A percentile compares a stretch with the other conserved stretches of the same genome.
These are phyloP conservation scores for Diaphora mendica DNA, from an alignment of 2,888 invertebrate species.

Conservation along the genomic window DNA sequence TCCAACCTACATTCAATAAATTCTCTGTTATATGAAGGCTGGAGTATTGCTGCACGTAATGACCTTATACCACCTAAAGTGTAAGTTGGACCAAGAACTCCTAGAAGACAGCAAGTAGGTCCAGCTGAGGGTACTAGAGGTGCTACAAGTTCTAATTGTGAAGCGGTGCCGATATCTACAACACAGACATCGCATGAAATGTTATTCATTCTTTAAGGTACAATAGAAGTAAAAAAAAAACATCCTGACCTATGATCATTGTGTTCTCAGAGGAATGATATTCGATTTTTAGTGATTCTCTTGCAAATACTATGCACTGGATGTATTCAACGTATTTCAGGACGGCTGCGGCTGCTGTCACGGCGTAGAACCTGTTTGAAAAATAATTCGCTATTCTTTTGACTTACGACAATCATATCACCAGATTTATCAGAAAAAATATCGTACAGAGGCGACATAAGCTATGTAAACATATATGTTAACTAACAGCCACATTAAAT, in stretches of 20 bases:
- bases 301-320: conserved; percentile 91
- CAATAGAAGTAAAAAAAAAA: not conserved
- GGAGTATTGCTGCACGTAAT: conserved; percentile 92
- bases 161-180: conserved; percentile 93
- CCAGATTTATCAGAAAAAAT: not conserved
- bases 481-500: too few species aligned
- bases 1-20: conserved; percentile 90
- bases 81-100: conserved; percentile 78
- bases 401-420: not conserved
- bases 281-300: conserved; percentile 92
- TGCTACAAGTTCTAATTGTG: conserved; percentile 90
- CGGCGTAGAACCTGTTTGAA: conserved; percentile 91
- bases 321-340: conserved; percentile 94
- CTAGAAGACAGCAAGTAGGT: conserved; percentile 76
- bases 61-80: conserved; percentile 90
- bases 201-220: not conserved
- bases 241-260: conserved; percentile 91
- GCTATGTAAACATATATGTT: too few species aligned
- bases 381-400: not conserved
- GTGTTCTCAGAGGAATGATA: conserved; percentile 94
- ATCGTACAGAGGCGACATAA: too few species aligned
- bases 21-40: conserved; percentile 90
- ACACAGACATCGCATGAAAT: conserved; percentile 16
- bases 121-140: conserved; percentile 82
- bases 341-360: conserved; percentile 94